These are phyloP conservation scores for Drosophila antonietae DNA, from an alignment of 2,888 invertebrate genomes.

Conservation along the genomic window DNA sequence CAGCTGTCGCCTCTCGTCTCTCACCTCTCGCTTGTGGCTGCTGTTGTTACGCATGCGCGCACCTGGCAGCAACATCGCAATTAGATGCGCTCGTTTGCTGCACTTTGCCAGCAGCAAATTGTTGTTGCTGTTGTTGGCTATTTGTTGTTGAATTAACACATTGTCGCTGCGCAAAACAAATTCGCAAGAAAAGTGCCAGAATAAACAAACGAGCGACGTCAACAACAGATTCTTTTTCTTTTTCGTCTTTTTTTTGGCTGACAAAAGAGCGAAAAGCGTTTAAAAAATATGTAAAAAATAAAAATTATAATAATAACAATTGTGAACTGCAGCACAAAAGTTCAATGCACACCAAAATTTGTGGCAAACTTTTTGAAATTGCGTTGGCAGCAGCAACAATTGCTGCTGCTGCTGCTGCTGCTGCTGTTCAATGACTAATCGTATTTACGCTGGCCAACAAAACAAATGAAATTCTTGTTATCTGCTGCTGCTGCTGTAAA, in stretches of 20 bases:
- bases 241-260: slow-evolving; percentile 1
- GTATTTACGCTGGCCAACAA: slow-evolving; percentile 46
- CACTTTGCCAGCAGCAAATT: slow-evolving; percentile 48
- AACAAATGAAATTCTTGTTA: slow-evolving; percentile 33
- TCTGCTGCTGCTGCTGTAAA: slow-evolving; percentile 54
- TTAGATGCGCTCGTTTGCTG: slow-evolving; percentile 51
- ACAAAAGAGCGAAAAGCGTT: slow-evolving; percentile 24
- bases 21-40: slow-evolving; percentile 43
- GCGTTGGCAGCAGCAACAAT: slow-evolving; percentile 23
- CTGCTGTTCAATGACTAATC: slow-evolving; percentile 44
- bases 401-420: too few relatives aligned
- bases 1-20: slow-evolving; percentile 38
- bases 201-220: slow-evolving; percentile 43
- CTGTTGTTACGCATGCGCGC: slow-evolving; percentile 73
- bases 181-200: slow-evolving; percentile 48
- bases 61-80: slow-evolving; percentile 54
- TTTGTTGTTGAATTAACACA: slow-evolving; percentile 72
- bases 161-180: slow-evolving; percentile 57
- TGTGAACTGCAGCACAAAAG: slow-evolving; percentile 40
- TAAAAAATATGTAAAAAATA: not conserved
- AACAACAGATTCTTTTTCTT: slow-evolving; percentile 15
- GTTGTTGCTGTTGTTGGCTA: slow-evolving; percentile 50
- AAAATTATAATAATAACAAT: slow-evolving; percentile 45
- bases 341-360: slow-evolving; percentile 47
- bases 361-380: slow-evolving; percentile 46